These are phyloP conservation scores for Cheilosia grossa DNA, from an alignment of 2,888 invertebrate species.

Conservation along the genomic window DNA sequence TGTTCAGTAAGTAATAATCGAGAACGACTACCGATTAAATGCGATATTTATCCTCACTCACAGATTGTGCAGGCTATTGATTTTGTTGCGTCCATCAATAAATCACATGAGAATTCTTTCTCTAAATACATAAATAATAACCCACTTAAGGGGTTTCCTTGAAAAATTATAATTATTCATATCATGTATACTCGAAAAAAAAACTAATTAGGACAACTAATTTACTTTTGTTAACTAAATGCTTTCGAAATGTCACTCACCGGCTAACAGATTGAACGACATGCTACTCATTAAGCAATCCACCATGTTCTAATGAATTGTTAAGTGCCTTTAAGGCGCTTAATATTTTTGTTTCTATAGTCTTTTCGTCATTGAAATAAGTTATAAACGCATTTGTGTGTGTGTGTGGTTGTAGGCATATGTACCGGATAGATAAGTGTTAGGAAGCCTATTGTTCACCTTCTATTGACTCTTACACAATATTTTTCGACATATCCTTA, in stretches of 20 bases:
- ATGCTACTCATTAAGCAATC: not conserved
- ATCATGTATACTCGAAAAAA: too few relatives aligned
- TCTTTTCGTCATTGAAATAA: not conserved
- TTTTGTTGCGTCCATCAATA: not conserved
- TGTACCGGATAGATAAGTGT: slow-evolving; percentile 12
- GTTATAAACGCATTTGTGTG: not conserved
- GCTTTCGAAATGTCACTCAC: too few relatives aligned
- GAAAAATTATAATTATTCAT: too few relatives aligned
- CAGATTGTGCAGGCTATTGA: not conserved
- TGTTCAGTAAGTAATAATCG: slow-evolving; percentile 5
- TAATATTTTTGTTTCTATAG: not conserved
- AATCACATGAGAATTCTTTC: too few relatives aligned
- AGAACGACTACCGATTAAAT: not conserved
- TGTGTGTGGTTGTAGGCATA: not conserved
- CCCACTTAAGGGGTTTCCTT: too few relatives aligned
- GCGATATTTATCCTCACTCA: too few relatives aligned
- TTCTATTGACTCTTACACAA: slow-evolving; percentile 38
- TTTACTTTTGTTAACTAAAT: too few relatives aligned
- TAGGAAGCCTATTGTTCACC: slow-evolving; percentile 20
- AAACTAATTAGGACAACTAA: too few relatives aligned
- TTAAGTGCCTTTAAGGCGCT: not conserved
- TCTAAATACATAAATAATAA: too few relatives aligned
- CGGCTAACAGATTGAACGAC: too few relatives aligned
- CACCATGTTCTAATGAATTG: slow-evolving; percentile 18
- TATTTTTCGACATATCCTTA: slow-evolving; percentile 60